These are phyloP conservation scores for Tetragnatha montana DNA, from an alignment of 2,888 invertebrate species.

Conservation along the genomic window DNA sequence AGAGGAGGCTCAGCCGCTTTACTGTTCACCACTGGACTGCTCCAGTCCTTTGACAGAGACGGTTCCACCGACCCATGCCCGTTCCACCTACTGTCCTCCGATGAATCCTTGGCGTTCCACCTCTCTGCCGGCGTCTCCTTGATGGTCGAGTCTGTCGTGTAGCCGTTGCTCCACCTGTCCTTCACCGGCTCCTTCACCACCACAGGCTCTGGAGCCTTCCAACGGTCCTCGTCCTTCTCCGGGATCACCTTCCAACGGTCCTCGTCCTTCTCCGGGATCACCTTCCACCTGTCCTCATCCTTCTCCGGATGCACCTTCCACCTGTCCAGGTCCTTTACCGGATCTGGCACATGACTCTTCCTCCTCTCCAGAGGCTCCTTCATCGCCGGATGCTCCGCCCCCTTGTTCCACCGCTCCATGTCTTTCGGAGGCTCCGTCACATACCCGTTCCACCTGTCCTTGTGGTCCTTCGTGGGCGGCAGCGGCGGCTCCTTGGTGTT, in stretches of 20 bases:
- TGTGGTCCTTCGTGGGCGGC: slow-evolving; percentile 16
- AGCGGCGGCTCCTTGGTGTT: slow-evolving; percentile 5
- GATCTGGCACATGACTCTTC: slow-evolving; percentile 23
- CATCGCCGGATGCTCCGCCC: not conserved
- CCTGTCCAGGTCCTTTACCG: slow-evolving; percentile 14
- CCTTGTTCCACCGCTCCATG: slow-evolving; percentile 34
- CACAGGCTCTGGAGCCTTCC: slow-evolving; percentile 40
- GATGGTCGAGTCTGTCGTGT: not conserved
- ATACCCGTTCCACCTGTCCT: slow-evolving; percentile 49
- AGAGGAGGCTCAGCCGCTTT: too few species aligned
- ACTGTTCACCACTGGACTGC: slow-evolving; percentile 15
- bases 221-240: slow-evolving; percentile 21
- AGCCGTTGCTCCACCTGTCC: slow-evolving; percentile 37
- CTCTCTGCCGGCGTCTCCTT: slow-evolving; percentile 26
- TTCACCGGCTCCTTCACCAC: slow-evolving; percentile 11
- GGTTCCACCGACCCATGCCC: not conserved
- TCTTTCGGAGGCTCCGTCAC: slow-evolving; percentile 22
- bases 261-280: not conserved
- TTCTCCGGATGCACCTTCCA: slow-evolving; percentile 38
- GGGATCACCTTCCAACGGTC: slow-evolving; percentile 46
- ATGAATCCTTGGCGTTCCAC: slow-evolving; percentile 43
- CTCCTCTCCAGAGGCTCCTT: slow-evolving; percentile 11
- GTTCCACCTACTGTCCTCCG: slow-evolving; percentile 32
- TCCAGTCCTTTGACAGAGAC: slow-evolving; percentile 22
- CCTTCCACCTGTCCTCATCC: too few species aligned